Base-by-base conservation (phyloP, 2,888 invertebrate species). In the Trachelus troglodyta region DNA sequence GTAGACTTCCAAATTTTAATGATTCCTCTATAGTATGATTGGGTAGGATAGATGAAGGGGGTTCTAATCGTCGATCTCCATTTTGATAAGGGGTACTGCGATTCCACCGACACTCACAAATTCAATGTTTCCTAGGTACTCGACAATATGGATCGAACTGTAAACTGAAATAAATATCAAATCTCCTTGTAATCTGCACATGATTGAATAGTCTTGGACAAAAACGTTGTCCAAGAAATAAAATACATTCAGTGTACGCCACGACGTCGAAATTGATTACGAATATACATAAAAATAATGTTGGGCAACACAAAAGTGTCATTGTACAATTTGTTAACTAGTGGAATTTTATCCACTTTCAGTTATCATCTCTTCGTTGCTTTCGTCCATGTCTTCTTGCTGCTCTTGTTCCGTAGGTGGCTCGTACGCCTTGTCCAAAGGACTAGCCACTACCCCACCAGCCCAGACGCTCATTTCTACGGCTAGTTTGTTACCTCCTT, bases 391-490 rank as follows among this genome's bases (percentile, higher is more conserved):
- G 15, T 94, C 95, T 73, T 96, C 96, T 40, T 95, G 95, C 76
- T 95, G 95, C 85, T 96, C 96, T 56, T 93, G 93, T 34, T 94
- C 94, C 35, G 94, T 94, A 1, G 95, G 94, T 87, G 96, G 96
- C 85, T 97, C 97, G 91, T 98, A 99, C 0, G 98, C 98, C 81
- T 97, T 96, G 81, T 98, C 98, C n/a, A 98, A 93, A 0, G 99
- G 98, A 0, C 98, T 97, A 0, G 99, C 98, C 0, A 98, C 98
- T 2, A 99, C 98, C 1, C 91, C 91, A 0, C 98, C 98, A 88
- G 98, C 96, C 98, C 98, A 98, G 31, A 98, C 97, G 0, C 98
- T 97, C 95, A 98, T 98, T 92, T 98, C 98, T 0, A 96, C 94
- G 12, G 96, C 95, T 77, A 97, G 94, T 88, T 94, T 94, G 86